Evolutionary conservation across 2,113 vertebrate genomes (phyloP), one percentile per base, ranked within the genome.

Genomic region (Phyllostomus discolor): DNA sequence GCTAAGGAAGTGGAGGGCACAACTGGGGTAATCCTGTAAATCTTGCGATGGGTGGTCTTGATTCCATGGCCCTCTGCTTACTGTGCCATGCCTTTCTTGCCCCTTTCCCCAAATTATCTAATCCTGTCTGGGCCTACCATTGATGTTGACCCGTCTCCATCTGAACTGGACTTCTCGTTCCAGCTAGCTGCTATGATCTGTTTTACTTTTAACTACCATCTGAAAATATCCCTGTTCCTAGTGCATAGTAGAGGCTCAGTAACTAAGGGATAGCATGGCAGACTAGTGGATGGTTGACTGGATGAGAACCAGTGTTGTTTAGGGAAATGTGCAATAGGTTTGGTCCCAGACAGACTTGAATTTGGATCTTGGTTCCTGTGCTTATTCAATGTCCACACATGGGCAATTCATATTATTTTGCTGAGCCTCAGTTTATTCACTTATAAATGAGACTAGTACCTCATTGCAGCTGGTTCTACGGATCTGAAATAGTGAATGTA

Each of bases 401-500:
- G 43, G 41, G 35, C 48, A 85, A 38, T 24, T 94, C 75, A n/a
- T 72, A 20, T 82, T 80, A 66, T 88, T 57, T 92, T 84, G n/a
- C 52, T 76, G 62, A 90, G 66, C 54, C 80, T 96, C 43, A 33
- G 19, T 94, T 83, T 93, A 72, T 59, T 91, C 70, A 41, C 24
- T 83, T 75, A 70, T 79, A 91, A 95, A 91, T 83, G 20, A 17
- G n/a, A 75, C 48, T 73, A 50, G 4, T 70, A 79, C 43, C 43
- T 95, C 88, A 66, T 46, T 87, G 31, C 38, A 66, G 31, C n/a
- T 81, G 54, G 38, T 90, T 88, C 33, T 33, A 35, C 87, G 83
- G 50, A 76, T 81, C 78, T 72, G 38, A 95, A 92, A 38, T 85
- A 80, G 67, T 84, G 38, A 95, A 19, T 95, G n/a, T 84, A 38